These are phyloP conservation scores for Lordiphosa andalusiaca DNA, from an alignment of 2,888 invertebrate genomes.

Conservation along the genomic window DNA sequence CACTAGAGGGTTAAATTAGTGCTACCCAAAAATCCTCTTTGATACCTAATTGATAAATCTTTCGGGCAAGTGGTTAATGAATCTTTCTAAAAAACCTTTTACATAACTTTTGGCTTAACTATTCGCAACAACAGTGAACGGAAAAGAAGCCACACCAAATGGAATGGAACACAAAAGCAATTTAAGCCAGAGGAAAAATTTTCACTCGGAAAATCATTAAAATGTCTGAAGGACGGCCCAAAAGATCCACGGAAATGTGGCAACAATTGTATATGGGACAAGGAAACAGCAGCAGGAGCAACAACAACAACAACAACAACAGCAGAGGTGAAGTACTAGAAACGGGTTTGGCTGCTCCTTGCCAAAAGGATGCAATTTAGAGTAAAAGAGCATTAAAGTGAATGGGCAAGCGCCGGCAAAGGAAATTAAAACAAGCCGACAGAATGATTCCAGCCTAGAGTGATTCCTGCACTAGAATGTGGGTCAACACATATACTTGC, in stretches of 20 bases:
- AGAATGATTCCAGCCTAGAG: constrained; percentile 22
- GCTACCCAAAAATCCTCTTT: constrained; percentile 32
- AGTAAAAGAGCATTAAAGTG: constrained; percentile 63
- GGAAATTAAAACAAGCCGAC: constrained; percentile 64
- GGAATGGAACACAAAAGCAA: constrained; percentile 49
- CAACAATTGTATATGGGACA: constrained; percentile 58
- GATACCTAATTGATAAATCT: constrained; percentile 62
- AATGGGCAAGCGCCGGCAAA: constrained; percentile 45
- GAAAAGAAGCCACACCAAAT: constrained; percentile 5
- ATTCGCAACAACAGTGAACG: constrained; percentile 30
- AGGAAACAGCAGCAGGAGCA: constrained; percentile 31
- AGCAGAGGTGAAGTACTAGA: constrained; percentile 8
- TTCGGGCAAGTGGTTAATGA: constrained; percentile 21
- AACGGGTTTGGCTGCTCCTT: constrained; percentile 20
- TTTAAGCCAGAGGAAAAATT: constrained; percentile 55
- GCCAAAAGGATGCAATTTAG: constrained; percentile 65
- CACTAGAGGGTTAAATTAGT: constrained; percentile 38
- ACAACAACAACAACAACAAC: constrained; percentile 25
- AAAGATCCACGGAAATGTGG: constrained; percentile 59
- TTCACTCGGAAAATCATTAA: constrained; percentile 69
- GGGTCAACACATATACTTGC: constrained; percentile 42
- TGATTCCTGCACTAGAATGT: constrained; percentile 31
- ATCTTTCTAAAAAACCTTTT: neutral
- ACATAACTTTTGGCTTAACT: constrained; percentile 28
- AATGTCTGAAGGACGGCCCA: constrained; percentile 56